phyloP scores from a whole-genome alignment of 2,888 invertebrate species.

The Noctua pronuba region DNA sequence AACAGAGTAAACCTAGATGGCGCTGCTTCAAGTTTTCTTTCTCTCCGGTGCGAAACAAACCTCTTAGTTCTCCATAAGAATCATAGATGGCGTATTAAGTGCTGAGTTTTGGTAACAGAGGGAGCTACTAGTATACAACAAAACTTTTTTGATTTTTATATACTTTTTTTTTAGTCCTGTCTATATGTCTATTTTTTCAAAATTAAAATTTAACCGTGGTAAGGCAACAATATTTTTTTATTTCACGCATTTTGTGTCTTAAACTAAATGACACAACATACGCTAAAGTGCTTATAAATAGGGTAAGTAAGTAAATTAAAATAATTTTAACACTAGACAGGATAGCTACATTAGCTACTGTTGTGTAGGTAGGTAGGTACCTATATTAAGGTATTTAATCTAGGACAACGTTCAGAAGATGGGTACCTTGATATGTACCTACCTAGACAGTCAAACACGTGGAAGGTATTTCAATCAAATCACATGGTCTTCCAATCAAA shows the following conservation, averaged over 20 bases:
- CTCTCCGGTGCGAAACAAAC: accelerated
- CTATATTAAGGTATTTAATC: too few species aligned
- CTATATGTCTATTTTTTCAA: not conserved
- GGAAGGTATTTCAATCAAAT: slow-evolving; percentile 74
- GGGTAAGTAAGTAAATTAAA: not conserved
- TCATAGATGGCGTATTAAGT: slow-evolving; percentile 31
- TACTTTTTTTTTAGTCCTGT: not conserved
- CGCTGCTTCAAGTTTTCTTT: not conserved
- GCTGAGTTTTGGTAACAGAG: not conserved
- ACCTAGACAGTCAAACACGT: slow-evolving; percentile 40
- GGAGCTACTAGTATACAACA: too few species aligned
- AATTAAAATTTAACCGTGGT: not conserved
- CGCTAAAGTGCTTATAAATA: not conserved
- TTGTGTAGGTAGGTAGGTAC: not conserved
- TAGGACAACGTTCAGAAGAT: not conserved
- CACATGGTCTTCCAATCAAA: slow-evolving; percentile 72
- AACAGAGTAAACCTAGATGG: slow-evolving; percentile 14
- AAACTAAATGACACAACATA: not conserved
- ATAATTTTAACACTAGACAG: not conserved
- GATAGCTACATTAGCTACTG: not conserved
- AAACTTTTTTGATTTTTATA: not conserved
- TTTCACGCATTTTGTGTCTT: not conserved
- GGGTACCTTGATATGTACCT: slow-evolving; percentile 18
- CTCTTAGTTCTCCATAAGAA: not conserved
- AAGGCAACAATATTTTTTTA: not conserved